Evolutionary conservation across 1,140 invertebrate genomes (phyloP).

Genomic region (Calosoma granatense): DNA sequence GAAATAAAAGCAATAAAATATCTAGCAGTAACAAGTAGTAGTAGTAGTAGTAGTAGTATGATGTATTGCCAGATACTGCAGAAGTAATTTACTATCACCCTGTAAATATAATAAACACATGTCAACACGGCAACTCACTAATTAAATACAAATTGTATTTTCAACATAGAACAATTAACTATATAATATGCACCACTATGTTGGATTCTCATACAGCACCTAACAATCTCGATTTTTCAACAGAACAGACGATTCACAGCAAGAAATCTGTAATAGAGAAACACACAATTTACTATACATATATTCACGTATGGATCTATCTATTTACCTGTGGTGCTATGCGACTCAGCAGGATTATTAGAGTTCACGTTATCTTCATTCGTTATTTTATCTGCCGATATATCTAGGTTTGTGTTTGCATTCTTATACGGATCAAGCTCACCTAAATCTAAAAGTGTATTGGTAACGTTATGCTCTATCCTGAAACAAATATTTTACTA

Average conservation of each 20-base stretch:
- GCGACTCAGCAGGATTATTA: slow-evolving; percentile 18
- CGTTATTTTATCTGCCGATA: slow-evolving; percentile 32
- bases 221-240: slow-evolving; percentile 8
- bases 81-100: no score
- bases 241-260: slow-evolving; percentile 19
- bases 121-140: background rate
- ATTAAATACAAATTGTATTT: background rate
- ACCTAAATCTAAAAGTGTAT: slow-evolving; percentile 42
- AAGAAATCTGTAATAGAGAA: slow-evolving; percentile 21
- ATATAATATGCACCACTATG: slow-evolving; percentile 5
- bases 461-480: slow-evolving; percentile 43
- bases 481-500: no score
- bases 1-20: no score
- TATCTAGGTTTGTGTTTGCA: slow-evolving; percentile 37
- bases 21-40: no score
- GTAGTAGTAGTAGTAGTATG: no score
- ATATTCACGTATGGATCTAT: background rate
- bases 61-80: no score
- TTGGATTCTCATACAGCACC: slow-evolving; percentile 1
- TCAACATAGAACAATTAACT: background rate
- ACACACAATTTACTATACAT: background rate
- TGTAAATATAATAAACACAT: no score
- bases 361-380: slow-evolving; percentile 37
- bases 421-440: slow-evolving; percentile 47
- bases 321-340: slow-evolving; percentile 3